A percentile compares a stretch with the other conserved stretches of the same genome.
Evolutionary conservation across 1,140 invertebrate species (phyloP).

Genomic region (Platorchestia sp.): DNA sequence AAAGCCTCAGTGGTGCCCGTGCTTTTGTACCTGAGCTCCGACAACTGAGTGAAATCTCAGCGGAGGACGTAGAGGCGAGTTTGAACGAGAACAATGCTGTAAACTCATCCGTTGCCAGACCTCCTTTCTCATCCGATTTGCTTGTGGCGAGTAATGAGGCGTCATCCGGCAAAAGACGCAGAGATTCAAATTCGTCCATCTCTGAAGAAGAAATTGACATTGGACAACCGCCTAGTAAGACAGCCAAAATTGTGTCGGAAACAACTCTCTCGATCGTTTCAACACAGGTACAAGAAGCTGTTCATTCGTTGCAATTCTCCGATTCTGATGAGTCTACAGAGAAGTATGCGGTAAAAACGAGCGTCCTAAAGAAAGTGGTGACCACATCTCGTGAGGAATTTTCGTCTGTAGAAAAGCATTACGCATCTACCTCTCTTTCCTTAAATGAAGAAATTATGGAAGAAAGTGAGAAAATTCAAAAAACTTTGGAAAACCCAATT

Average conservation of each 20-base stretch:
- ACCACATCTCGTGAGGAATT: neutral
- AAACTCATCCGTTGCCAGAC: neutral
- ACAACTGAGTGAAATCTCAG: constrained; percentile 11
- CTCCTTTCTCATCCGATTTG: neutral
- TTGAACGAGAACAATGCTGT: neutral
- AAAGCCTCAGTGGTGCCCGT: neutral
- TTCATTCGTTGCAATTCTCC: neutral
- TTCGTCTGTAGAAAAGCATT: neutral
- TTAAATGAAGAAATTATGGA: too few relatives aligned
- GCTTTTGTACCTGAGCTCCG: neutral
- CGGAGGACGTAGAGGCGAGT: neutral
- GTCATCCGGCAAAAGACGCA: neutral
- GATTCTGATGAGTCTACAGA: neutral
- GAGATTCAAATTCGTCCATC: neutral
- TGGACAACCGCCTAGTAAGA: neutral
- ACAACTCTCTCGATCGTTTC: neutral
- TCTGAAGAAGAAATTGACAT: neutral
- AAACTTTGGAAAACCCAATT: neutral
- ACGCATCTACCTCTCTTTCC: too few relatives aligned
- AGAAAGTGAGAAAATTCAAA: neutral
- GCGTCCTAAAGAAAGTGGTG: neutral
- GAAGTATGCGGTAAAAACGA: neutral
- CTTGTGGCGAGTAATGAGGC: neutral
- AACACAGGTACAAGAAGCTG: neutral
- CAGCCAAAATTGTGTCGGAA: neutral